Evolutionary conservation across 2,888 invertebrate genomes (phyloP).

Genomic region (Aplocera efformata): DNA sequence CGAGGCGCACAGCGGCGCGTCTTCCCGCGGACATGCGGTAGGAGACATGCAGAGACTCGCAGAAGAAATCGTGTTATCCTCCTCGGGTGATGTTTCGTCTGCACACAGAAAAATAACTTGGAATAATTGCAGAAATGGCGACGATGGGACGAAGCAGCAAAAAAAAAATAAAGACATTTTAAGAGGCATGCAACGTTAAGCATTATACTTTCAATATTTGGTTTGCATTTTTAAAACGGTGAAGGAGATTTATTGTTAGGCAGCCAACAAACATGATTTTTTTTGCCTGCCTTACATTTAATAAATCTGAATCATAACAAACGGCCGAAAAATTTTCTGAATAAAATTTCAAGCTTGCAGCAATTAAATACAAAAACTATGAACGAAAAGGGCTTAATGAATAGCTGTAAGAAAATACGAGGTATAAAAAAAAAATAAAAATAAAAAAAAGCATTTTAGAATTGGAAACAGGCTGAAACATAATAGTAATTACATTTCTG

Average conservation of each 20-base stretch:
- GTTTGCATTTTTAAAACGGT: no score
- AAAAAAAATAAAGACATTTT: no score
- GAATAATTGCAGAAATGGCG: neutral
- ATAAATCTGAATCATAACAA: no score
- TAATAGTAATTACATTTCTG: slow-evolving; percentile 10
- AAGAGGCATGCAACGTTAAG: no score
- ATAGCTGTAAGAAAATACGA: neutral
- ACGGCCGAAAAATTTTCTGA: no score
- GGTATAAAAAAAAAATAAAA: slow-evolving; percentile 1
- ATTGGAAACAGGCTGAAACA: slow-evolving; percentile 14
- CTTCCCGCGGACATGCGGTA: slow-evolving; percentile 34
- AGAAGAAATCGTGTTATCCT: slow-evolving; percentile 64
- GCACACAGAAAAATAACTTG: slow-evolving; percentile 17
- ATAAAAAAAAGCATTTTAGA: slow-evolving; percentile 13
- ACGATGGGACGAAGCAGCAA: neutral
- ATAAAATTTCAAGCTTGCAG: no score
- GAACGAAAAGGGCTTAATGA: no score
- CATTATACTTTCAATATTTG: no score
- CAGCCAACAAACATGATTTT: no score
- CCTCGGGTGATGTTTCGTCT: slow-evolving; percentile 61
- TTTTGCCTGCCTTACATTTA: no score
- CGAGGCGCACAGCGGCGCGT: slow-evolving; percentile 48
- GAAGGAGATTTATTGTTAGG: no score
- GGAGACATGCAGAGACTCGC: slow-evolving; percentile 71
- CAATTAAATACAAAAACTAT: no score